Evolutionary conservation across 2,888 invertebrate species (phyloP), one percentile per base, ranked within the genome.

Genomic region (Endotricha flammealis): DNA sequence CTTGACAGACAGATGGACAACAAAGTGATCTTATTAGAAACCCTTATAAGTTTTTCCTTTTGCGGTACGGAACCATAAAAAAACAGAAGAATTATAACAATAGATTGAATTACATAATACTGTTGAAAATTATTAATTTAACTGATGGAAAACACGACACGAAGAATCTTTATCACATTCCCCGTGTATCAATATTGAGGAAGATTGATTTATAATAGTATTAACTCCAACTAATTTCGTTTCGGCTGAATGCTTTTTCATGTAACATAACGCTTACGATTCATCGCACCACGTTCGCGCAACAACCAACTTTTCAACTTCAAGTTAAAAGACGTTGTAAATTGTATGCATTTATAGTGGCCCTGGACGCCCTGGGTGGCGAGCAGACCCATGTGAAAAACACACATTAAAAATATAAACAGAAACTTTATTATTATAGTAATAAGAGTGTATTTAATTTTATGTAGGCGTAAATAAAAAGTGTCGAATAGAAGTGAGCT

Each of bases 311-410:
- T 80, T 80, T 73, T 80, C 77, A 78, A 78, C 72, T 73, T 76
- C 68, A 69, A 65, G 60, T 70, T 70, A n/a, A 73, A 69, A 75
- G 67, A 66, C 66, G 72, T 73, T 74, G 74, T 80, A 81, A 81
- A 81, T 79, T 74, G 77, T 72, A 62, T 57, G 60, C 81, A 73
- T 81, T 81, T 81, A 80, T 80, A 73, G 77, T 63, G 63, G 58
- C 67, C 61, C 61, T 57, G 60, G 48, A 55, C 79, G 70, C 75
- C 65, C 67, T 81, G 81, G 81, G 81, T 81, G 81, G 81, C 71
- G 60, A 45, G 43, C 38, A 16, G 29, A 14, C 12, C 46, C 46
- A 46, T 13, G n/a, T 17, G 37, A 39, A 11, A 14, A 37, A 31
- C 31, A 27, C 20, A 16, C 12, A 12, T 13, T 14, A 23, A 30